Base-by-base conservation (phyloP, 2,888 invertebrate species). In the Deladenus siricidicola region DNA sequence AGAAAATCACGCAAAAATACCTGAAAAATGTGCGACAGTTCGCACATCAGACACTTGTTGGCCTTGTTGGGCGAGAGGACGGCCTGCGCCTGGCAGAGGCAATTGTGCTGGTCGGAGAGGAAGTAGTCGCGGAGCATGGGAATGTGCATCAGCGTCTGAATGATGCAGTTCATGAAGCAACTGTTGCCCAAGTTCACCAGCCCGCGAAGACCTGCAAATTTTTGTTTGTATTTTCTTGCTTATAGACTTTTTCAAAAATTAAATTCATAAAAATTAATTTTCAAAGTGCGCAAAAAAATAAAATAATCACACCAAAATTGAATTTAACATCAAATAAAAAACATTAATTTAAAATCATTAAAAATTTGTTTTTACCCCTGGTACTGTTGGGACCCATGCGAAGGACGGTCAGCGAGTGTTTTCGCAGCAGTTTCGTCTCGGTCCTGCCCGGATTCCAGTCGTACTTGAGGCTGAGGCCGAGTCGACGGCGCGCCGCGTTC, bases 101-200 rank as follows among this genome's bases (percentile, higher is more conserved):
- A 94, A 76, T 87, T 86, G 80, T 96, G 94, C 70, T 87, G 86
- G 81, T 94, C 92, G 44, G 90, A 88, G 70, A 98, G 84, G 80
- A 98, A 94, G 82, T 90, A 96, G 80, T 96, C 93, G 66, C 94
- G 84, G 57, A 98, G 83, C 43, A 94, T 82, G 19, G 65, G 65
- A 62, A 65, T 94, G 80, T 96, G 94, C 70, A 91, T 90, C 70
- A 98, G 81, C 0, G 91, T 89, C 84, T 91, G 90, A 21, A 70
- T 63, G 74, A 96, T 92, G 79, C 50, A 50, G n/a, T 50, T 50
- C 90, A 98, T 92, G 80, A 93, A 98, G 82, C 96, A 98, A 3
- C 96, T 96, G 70, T 91, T 89, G 39, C 96, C 96, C 66, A 98
- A 84, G 82, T 98, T 98, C 75, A 93, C 87, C 59, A 98, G 83